Evolutionary conservation across 2,888 invertebrate species (phyloP).

Genomic region (Saturnia pavonia): DNA sequence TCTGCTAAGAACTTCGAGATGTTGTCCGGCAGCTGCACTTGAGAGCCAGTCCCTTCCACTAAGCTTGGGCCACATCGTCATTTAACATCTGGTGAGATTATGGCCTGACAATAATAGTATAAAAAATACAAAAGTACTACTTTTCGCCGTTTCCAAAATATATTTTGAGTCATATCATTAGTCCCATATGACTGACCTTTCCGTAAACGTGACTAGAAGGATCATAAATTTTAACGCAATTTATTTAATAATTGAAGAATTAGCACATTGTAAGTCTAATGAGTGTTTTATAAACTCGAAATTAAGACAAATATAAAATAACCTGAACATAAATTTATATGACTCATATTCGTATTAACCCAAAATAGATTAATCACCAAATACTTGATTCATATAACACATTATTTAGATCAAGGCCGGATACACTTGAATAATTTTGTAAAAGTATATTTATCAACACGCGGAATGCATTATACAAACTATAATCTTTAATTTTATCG

Average conservation of each 20-base stretch:
- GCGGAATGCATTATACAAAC: not conserved
- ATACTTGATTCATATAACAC: constrained; percentile 1
- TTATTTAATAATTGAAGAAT: not conserved
- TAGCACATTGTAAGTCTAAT: not conserved
- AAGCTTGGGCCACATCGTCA: too few relatives aligned
- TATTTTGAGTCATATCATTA: not conserved
- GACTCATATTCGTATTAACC: constrained; percentile 1
- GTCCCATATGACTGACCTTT: not conserved
- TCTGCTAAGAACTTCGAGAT: too few relatives aligned
- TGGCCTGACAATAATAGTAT: too few relatives aligned
- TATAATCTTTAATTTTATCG: not conserved
- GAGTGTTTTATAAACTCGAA: not conserved
- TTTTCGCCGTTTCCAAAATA: not conserved
- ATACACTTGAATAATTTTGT: constrained; percentile 12
- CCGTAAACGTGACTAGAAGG: not conserved
- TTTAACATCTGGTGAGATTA: too few relatives aligned
- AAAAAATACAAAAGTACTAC: too few relatives aligned
- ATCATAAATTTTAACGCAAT: not conserved
- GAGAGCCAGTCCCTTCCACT: too few relatives aligned
- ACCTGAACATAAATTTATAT: not conserved
- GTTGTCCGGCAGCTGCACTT: too few relatives aligned
- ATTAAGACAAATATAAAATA: not conserved
- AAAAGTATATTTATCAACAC: constrained; percentile 2
- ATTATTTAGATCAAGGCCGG: constrained; percentile 1
- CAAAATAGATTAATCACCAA: constrained; percentile 8